Base-by-base conservation (phyloP, 2,888 invertebrate species). In the Trichopoda pennipes region DNA sequence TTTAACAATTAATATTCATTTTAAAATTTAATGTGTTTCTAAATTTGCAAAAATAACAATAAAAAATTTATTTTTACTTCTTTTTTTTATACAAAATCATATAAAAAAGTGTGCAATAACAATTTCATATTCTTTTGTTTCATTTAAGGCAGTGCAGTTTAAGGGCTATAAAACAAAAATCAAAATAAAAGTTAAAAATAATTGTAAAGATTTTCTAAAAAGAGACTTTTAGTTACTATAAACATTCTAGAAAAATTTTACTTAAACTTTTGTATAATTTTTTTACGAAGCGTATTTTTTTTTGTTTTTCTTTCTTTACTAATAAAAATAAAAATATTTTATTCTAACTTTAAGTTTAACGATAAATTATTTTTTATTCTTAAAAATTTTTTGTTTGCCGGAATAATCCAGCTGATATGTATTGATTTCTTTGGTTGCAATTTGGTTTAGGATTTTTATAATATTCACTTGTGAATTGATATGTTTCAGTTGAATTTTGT, bases 351-450 rank as follows among this genome's bases (percentile, higher is more conserved):
- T 42, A 21, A 35, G 23, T 55, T 38, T 69, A 61, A 76, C 69
- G 53, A 58, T 77, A 66, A 63, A 77, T 32, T 73, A 28, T 53
- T 66, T 80, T 38, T 35, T 28, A 19, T 68, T 56, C 68, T 19
- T 82, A 68, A 16, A 35, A 66, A 9, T 61, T 80, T 84, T 69
- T 80, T 79, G n/a, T n/a, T 84, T 84, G 84, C 84, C 84, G 86
- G 86, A 77, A 76, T 74, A 76, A 75, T 64, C 86, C 87, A 85
- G 86, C 86, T 89, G 89, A 89, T 90, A 89, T 89, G 90, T 89
- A 87, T 89, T 85, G 88, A 88, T 89, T 90, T 89, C 88, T 87
- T 69, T 88, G 89, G 89, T 87, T 89, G 80, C 35, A 76, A 68
- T 69, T 63, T 70, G 60, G 19, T 42, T 69, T 32, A 38, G 49